Percentiles rank a stretch among this genome's conserved stretches.
phyloP scores from a whole-genome alignment of 2,797 vertebrate genomes.

The Rhabdophis nuchalis region DNA sequence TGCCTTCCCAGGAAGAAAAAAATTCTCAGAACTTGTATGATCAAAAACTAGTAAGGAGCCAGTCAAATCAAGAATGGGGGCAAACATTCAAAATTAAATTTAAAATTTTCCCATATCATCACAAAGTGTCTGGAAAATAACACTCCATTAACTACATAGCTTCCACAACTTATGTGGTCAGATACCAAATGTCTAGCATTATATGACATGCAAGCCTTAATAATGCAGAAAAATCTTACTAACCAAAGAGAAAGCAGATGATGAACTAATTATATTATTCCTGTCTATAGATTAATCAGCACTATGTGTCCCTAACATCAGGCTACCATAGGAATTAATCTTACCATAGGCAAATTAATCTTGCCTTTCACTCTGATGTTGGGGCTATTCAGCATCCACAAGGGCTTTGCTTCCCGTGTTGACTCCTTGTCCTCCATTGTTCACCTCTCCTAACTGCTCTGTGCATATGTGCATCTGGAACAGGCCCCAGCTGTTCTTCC shows the following conservation, averaged over 20 bases:
- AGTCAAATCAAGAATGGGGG: neutral
- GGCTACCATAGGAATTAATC: slow-evolving; percentile 63
- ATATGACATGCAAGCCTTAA: slow-evolving; percentile 38
- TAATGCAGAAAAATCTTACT: slow-evolving; percentile 61
- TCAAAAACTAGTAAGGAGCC: neutral
- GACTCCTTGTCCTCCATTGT: too few relatives aligned
- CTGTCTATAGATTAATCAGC: slow-evolving; percentile 67
- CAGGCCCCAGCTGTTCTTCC: too few relatives aligned
- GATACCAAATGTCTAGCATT: neutral
- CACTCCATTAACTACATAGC: neutral
- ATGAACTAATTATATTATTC: slow-evolving; percentile 66
- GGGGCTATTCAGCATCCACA: too few relatives aligned
- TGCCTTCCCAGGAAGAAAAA: too few relatives aligned
- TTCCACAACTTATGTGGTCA: slow-evolving; percentile 7
- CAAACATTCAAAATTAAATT: slow-evolving; percentile 13
- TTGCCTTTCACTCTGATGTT: slow-evolving; percentile 60
- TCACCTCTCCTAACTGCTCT: too few relatives aligned
- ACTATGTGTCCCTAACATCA: slow-evolving; percentile 61
- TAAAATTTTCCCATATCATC: neutral
- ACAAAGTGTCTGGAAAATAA: slow-evolving; percentile 16
- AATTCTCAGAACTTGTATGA: neutral
- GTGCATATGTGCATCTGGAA: too few relatives aligned
- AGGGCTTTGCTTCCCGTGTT: too few relatives aligned
- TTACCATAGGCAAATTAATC: slow-evolving; percentile 41
- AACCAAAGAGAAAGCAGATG: slow-evolving; percentile 58